Base-by-base conservation (phyloP, 1,140 invertebrate species). In the Chironomus striatipennis region DNA sequence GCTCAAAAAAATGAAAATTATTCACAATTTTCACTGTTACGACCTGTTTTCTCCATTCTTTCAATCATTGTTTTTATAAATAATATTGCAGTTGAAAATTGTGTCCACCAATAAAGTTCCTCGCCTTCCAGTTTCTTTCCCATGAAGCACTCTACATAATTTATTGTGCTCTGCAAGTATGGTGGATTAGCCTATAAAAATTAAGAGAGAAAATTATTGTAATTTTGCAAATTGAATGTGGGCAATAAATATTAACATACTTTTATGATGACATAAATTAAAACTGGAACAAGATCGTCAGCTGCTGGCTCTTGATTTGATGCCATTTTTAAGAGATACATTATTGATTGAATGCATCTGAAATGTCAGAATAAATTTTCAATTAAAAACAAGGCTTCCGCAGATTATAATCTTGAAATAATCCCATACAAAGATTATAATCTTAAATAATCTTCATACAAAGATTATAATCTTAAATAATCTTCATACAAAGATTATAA, bases 91-190 rank as follows among this genome's bases (percentile, higher is more conserved):
- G 96, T 93, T 77, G 92, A 94, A 83, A 99, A 98, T 82, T 98
- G 96, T 64, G 95, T 97, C 97, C 97, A 99, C 90, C 96, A 98
- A 84, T 98, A 99, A 80, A 94, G 91, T 81, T 97, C 94, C 84
- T 98, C 95, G 43, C 97, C 97, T 77, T 88, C 86, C 15, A 98
- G 85, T 75, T 90, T 88, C 76, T 90, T 88, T 43, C 90, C 91
- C 79, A 94, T 96, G 81, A 98, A 97, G 79, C 92, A 95, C 79
- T 92, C 92, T 70, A 99, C 95, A 81, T 98, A 98, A 83, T 99
- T 96, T 77, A 99, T 90, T 3, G 96, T 99, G 0, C 96, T 98
- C n/a, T 99, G 85, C 74, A 99, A 85, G 73, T 92, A 93, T 18
- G 93, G 92, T 9, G 97, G 97, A 88, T 98, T 98, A 17, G 95